Conservation (phyloP, 2,113 vertebrate genomes). For the Trematocara macrostoma region DNA sequence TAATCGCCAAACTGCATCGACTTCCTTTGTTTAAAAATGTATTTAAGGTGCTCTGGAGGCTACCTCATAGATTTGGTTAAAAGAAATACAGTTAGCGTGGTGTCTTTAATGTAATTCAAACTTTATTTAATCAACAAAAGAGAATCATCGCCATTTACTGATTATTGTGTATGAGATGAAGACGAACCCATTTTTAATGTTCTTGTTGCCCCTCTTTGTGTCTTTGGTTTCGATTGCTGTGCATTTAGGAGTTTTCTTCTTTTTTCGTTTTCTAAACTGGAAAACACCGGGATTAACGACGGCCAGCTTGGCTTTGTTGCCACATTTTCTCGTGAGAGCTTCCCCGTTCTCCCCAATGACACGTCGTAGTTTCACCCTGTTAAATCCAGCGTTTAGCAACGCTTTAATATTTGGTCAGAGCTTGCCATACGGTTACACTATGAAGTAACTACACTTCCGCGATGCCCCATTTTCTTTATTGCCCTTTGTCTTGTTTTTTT, state of each 20-base stretch:
- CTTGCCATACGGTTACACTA: not conserved
- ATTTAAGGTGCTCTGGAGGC: not conserved
- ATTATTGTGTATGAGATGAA: not conserved
- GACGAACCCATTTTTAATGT: rapidly evolving
- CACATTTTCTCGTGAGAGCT: not conserved
- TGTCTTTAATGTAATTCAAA: not conserved
- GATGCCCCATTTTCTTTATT: not conserved
- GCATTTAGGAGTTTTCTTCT: not conserved
- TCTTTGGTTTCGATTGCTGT: not conserved
- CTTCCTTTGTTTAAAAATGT: not conserved
- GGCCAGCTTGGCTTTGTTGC: not conserved
- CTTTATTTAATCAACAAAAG: not conserved
- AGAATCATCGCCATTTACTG: not conserved
- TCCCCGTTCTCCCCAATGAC: slow-evolving; percentile 32
- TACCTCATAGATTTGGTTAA: rapidly evolving
- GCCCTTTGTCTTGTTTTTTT: slow-evolving; percentile 16
- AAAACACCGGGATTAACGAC: not conserved
- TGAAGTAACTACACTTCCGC: not conserved
- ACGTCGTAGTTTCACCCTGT: not conserved
- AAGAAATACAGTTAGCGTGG: not conserved
- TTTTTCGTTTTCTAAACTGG: not conserved
- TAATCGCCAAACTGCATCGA: not conserved
- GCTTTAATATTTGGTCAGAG: not conserved
- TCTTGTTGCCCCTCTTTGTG: not conserved
- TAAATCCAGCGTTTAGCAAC: not conserved